Evolutionary conservation across 2,797 vertebrate genomes (phyloP).

Genomic region (Ciconia nigra): DNA sequence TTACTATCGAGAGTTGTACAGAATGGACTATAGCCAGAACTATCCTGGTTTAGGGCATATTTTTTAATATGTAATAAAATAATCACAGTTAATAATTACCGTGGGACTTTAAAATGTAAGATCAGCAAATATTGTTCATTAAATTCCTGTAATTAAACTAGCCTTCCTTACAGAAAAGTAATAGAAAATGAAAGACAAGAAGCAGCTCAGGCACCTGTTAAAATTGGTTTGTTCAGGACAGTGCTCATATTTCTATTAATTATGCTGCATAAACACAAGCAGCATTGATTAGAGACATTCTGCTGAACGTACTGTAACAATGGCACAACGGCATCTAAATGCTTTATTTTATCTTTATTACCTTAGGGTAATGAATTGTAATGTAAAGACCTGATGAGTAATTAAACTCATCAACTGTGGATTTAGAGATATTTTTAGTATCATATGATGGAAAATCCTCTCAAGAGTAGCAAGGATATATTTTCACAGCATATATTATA

Average conservation of each 20-base stretch:
- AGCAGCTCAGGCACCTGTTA: background rate
- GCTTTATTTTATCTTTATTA: constrained; percentile 61
- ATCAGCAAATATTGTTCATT: background rate
- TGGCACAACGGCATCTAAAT: constrained; percentile 25
- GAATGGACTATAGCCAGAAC: background rate
- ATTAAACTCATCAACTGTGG: constrained; percentile 58
- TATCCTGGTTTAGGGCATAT: background rate
- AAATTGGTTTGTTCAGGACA: background rate
- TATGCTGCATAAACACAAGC: constrained; percentile 24
- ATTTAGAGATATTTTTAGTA: constrained; percentile 51
- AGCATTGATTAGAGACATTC: constrained; percentile 36
- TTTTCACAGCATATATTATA: constrained; percentile 25
- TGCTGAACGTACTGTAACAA: constrained; percentile 16
- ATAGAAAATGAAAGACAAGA: background rate
- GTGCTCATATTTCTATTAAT: constrained; percentile 20
- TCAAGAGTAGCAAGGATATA: background rate
- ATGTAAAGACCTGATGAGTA: constrained; percentile 60
- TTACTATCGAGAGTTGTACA: background rate
- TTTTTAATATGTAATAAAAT: background rate
- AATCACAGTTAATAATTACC: background rate
- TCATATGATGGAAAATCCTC: constrained; percentile 39
- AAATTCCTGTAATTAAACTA: background rate
- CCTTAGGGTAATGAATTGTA: constrained; percentile 56
- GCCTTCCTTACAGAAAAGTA: background rate
- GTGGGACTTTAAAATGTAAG: background rate